Base-by-base conservation (phyloP, 1,140 invertebrate genomes). In the Brachionus sp. region DNA sequence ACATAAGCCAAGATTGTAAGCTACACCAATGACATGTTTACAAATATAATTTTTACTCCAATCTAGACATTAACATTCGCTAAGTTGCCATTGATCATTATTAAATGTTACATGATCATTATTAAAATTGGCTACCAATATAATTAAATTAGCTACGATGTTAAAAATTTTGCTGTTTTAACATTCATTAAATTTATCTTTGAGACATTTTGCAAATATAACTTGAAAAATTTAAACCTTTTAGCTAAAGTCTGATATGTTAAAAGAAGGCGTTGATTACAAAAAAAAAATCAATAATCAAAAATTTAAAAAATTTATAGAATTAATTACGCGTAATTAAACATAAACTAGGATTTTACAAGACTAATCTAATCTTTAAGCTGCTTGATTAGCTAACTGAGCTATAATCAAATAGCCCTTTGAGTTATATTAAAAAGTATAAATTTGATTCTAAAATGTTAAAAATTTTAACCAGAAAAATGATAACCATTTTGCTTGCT, bases 201-300 rank as follows among this genome's bases (percentile, higher is more conserved):
- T 0, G 0, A 57, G 50, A 57, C 50, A 57, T 5, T 57, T 57
- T 57, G n/a, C n/a, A 57, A 57, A 57, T 57, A 57, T 2, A 57
- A 57, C 5, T 23, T 19, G 0, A 57, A 57, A 57, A 23, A 23
- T 57, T 23, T 23, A 57, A 57, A 57, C 19, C 50, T 5, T 57
- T 19, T 7, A 19, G 50, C 50, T 57, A 2, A 23, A 19, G 50
- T 57, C 50, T 57, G 2, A 7, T 57, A 19, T 7, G 19, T 57
- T 7, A 7, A 19, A 57, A 19, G 19, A 19, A 57, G 50, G 50
- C 50, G 50, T 57, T 19, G 16, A 57, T 57, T 57, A 57, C 50
- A 57, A 57, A 50, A 57, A 57, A 57, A 57, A 50, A 57, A 57
- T 57, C 50, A 57, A 57, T 57, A 57, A 50, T 50, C 44, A 57